These are phyloP conservation scores for Tubulanus polymorphus DNA, from an alignment of 2,888 invertebrate species.

Conservation along the genomic window DNA sequence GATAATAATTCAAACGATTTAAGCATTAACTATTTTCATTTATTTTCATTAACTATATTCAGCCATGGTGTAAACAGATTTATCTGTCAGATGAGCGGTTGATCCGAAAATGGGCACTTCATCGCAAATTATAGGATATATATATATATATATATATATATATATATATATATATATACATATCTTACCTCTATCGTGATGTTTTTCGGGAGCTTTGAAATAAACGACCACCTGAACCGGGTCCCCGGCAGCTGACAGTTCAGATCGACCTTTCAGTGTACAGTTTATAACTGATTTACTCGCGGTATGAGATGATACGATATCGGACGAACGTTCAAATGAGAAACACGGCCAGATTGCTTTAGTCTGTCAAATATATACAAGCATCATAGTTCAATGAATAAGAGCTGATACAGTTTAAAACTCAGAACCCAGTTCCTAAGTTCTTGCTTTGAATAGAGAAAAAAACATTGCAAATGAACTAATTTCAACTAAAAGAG, in stretches of 20 bases:
- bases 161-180: neutral
- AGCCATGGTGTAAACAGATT: too few species aligned
- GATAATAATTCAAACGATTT: too few species aligned
- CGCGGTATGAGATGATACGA: too few species aligned
- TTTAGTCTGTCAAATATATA: too few species aligned
- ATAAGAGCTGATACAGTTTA: too few species aligned
- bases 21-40: too few species aligned
- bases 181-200: conserved; percentile 25
- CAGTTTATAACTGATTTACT: conserved; percentile 30
- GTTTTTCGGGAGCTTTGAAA: conserved; percentile 32
- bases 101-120: conserved; percentile 1
- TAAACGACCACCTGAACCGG: conserved; percentile 25
- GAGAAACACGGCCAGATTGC: conserved; percentile 36
- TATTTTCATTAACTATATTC: too few species aligned
- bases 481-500: too few species aligned
- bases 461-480: too few species aligned
- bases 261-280: conserved; percentile 24
- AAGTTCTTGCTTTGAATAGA: too few species aligned
- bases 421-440: too few species aligned
- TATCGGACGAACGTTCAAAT: conserved; percentile 27
- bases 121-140: neutral
- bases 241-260: neutral
- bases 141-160: neutral
- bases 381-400: too few species aligned
- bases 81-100: neutral